Conservation (phyloP, 2,888 invertebrate species). For the Lutraria lutraria region DNA sequence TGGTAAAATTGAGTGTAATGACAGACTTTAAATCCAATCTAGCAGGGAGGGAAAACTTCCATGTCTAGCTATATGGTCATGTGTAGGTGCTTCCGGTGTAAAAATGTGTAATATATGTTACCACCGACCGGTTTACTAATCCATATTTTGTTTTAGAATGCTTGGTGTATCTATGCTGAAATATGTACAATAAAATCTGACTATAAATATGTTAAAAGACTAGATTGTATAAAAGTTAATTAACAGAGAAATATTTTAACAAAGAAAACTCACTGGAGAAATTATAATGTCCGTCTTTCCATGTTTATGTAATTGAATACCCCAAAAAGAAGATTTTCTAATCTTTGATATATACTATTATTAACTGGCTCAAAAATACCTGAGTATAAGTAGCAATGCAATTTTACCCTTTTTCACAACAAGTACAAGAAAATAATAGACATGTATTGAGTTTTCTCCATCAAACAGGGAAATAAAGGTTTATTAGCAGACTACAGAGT, state of each 20-base stretch:
- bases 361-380: too few relatives aligned
- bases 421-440: too few relatives aligned
- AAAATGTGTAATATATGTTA: background rate
- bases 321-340: too few relatives aligned
- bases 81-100: background rate
- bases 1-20: background rate
- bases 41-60: background rate
- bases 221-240: background rate
- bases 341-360: too few relatives aligned
- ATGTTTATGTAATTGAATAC: too few relatives aligned
- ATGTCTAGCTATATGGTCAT: background rate
- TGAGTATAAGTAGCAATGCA: too few relatives aligned
- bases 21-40: background rate
- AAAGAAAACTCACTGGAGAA: background rate
- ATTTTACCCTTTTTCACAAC: too few relatives aligned
- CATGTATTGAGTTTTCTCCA: too few relatives aligned
- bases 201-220: background rate
- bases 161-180: conserved; percentile 29
- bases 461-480: too few relatives aligned
- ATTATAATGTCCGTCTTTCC: too few relatives aligned
- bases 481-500: too few relatives aligned
- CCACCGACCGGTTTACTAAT: conserved; percentile 28
- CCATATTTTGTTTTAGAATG: conserved; percentile 30
- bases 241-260: background rate
- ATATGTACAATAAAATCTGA: conserved; percentile 14